These are phyloP conservation scores for Porites rus DNA, from an alignment of 92 coral and sea anemone genomes.

Conservation along the genomic window DNA sequence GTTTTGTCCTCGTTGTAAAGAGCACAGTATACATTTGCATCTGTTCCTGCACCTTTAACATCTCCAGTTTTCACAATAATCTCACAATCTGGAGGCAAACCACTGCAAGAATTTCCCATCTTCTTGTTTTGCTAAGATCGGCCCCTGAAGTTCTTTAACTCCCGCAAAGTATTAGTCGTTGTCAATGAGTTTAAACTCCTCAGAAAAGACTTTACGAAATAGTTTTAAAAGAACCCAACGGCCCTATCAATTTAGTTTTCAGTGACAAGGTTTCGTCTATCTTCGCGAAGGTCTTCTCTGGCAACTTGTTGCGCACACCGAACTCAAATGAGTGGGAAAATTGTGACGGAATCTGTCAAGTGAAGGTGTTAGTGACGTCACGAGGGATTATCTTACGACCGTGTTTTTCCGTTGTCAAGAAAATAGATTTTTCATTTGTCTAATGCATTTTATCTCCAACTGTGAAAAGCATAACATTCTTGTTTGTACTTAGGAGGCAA, in stretches of 20 bases:
- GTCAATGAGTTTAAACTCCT: too few species aligned
- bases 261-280: neutral
- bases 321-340: neutral
- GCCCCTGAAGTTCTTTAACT: neutral
- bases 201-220: neutral
- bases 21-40: slow-evolving; percentile 92
- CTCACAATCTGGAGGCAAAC: slow-evolving; percentile 94
- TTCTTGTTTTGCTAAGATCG: neutral
- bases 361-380: slow-evolving; percentile 36
- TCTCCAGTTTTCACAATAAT: slow-evolving; percentile 97
- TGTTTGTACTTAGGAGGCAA: neutral
- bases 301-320: slow-evolving; percentile 17
- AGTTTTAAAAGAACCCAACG: neutral
- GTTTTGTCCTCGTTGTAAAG: slow-evolving; percentile 79
- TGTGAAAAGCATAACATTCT: neutral
- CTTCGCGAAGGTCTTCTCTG: too few species aligned
- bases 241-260: neutral
- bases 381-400: neutral
- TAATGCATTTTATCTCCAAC: neutral
- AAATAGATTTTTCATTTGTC: neutral
- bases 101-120: slow-evolving; percentile 92
- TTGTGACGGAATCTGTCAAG: slow-evolving; percentile 16
- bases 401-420: slow-evolving; percentile 48
- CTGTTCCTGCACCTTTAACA: slow-evolving; percentile 98
- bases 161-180: neutral